A percentile compares a stretch with the other conserved stretches of the same genome.
Evolutionary conservation across 2,888 invertebrate species (phyloP).

Genomic region (Labia minor): DNA sequence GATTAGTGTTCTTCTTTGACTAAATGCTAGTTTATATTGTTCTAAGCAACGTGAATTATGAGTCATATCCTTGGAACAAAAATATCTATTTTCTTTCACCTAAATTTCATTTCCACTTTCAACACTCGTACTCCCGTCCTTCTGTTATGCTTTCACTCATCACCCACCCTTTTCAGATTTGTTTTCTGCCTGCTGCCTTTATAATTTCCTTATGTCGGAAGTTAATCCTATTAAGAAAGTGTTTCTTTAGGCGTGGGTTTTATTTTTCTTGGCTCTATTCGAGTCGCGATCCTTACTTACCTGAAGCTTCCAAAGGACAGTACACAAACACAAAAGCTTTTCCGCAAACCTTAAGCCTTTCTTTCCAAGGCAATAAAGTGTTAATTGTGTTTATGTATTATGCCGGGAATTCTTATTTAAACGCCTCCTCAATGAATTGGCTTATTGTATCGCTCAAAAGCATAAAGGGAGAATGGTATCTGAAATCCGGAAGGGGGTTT

Average conservation of each 20-base stretch:
- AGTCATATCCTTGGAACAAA: too few relatives aligned
- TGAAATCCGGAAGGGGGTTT: neutral
- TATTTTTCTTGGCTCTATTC: neutral
- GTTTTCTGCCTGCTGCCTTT: neutral
- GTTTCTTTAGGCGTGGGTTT: slow-evolving; percentile 1
- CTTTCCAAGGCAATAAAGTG: slow-evolving; percentile 6
- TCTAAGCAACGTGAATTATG: too few relatives aligned
- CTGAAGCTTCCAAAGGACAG: neutral
- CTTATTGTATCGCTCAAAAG: neutral
- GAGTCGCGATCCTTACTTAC: neutral
- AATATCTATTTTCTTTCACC: too few relatives aligned
- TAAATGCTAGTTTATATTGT: too few relatives aligned
- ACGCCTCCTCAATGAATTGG: neutral
- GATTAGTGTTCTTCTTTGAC: too few relatives aligned
- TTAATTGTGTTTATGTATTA: slow-evolving; percentile 13
- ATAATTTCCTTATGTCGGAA: slow-evolving; percentile 2
- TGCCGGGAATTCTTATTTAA: neutral
- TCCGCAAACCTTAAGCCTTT: slow-evolving; percentile 13
- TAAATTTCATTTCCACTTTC: too few relatives aligned
- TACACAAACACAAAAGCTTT: neutral
- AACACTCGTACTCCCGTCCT: too few relatives aligned
- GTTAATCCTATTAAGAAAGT: slow-evolving; percentile 1
- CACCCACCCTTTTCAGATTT: neutral
- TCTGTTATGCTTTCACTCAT: neutral
- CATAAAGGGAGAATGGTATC: neutral